phyloP scores from a whole-genome alignment of 2,113 vertebrate species.

The Hepsetus odoe region DNA sequence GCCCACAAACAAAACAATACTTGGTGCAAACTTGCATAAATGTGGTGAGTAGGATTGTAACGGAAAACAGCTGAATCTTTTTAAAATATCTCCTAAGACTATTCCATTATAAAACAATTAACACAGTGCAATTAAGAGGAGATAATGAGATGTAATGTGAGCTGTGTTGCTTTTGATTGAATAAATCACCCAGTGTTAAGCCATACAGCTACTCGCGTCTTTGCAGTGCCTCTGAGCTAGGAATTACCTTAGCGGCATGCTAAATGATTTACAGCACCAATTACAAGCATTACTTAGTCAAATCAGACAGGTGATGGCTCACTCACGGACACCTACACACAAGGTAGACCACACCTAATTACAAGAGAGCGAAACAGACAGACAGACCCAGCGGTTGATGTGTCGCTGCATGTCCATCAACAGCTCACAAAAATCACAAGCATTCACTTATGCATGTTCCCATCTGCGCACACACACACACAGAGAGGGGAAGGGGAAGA shows the following conservation, averaged over 20 bases:
- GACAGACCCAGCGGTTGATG: background rate
- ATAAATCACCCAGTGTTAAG: too few species aligned
- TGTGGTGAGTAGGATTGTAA: too few species aligned
- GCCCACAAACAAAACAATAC: too few species aligned
- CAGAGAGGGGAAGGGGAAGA: background rate
- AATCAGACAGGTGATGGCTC: slow-evolving; percentile 4
- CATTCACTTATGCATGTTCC: background rate
- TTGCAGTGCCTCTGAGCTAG: background rate
- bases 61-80: too few species aligned
- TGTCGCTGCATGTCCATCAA: background rate
- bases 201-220: background rate
- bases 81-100: too few species aligned
- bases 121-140: too few species aligned
- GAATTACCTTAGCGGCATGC: background rate
- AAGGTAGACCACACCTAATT: background rate
- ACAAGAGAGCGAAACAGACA: slow-evolving; percentile 22
- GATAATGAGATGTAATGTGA: too few species aligned
- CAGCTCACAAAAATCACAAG: background rate
- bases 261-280: background rate
- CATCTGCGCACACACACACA: background rate
- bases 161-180: too few species aligned
- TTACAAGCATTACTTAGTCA: background rate
- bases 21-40: too few species aligned
- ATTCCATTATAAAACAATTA: too few species aligned
- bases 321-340: background rate